Evolutionary conservation across 2,113 vertebrate genomes (phyloP).

Genomic region (Syngnathoides biaculeatus): DNA sequence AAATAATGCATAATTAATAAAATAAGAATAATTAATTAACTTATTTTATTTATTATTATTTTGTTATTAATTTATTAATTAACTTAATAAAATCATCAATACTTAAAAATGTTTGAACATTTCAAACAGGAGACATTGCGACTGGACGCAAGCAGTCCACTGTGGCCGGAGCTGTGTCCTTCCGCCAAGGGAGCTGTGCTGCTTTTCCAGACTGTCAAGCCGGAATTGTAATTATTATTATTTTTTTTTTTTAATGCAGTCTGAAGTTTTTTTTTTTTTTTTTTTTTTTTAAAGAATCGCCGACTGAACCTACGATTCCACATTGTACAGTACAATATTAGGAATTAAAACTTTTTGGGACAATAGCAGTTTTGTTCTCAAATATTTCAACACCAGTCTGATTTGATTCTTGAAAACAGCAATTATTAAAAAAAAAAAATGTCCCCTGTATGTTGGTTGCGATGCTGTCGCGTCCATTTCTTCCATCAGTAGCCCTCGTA

Average conservation of each 20-base stretch:
- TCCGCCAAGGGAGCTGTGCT: conserved; percentile 84
- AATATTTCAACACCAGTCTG: background rate
- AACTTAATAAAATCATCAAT: background rate
- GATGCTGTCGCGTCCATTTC: background rate
- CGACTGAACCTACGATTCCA: background rate
- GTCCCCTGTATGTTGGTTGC: too few species aligned
- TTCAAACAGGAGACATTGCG: conserved; percentile 68
- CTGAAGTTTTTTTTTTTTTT: too few species aligned
- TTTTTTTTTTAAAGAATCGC: too few species aligned
- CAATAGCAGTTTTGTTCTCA: background rate
- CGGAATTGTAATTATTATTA: conserved; percentile 30
- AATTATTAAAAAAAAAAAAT: background rate
- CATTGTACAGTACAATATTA: background rate
- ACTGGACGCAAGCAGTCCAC: conserved; percentile 61
- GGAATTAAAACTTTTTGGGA: background rate
- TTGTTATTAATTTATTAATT: too few species aligned
- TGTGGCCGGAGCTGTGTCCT: conserved; percentile 85
- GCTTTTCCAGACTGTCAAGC: conserved; percentile 68
- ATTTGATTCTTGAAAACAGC: background rate
- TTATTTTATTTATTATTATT: too few species aligned
- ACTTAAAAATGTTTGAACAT: background rate
- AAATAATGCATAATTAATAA: background rate
- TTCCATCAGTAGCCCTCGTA: conserved; percentile 76
- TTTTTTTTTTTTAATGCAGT: background rate
- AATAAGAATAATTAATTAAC: too few species aligned